Evolutionary conservation across 2,113 vertebrate genomes (phyloP).

Genomic region (Thamnophis sirtalis): DNA sequence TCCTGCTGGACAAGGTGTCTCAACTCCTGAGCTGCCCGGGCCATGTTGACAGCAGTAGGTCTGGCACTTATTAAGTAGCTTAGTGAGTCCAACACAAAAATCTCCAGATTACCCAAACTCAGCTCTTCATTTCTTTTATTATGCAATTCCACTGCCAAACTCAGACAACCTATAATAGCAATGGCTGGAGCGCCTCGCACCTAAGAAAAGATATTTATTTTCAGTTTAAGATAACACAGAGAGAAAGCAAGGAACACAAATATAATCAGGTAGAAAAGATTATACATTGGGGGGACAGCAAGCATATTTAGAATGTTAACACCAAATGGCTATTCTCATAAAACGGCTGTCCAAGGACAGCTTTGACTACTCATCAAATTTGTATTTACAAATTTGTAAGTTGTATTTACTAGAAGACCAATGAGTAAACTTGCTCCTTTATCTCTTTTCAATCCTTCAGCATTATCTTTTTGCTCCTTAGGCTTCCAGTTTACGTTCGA

Average conservation of each 20-base stretch:
- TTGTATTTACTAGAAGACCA: neutral
- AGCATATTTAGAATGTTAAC: neutral
- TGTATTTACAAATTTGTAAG: too few species aligned
- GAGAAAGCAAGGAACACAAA: neutral
- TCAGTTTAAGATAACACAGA: neutral
- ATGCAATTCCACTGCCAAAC: constrained; percentile 78
- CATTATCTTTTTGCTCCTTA: neutral
- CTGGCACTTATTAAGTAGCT: constrained; percentile 75
- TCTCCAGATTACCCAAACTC: constrained; percentile 53
- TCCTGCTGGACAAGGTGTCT: constrained; percentile 73
- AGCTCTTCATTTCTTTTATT: constrained; percentile 59
- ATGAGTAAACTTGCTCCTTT: neutral
- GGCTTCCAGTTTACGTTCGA: neutral
- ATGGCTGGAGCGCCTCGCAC: constrained; percentile 55
- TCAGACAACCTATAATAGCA: constrained; percentile 77
- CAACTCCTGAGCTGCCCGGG: constrained; percentile 75
- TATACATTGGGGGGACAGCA: neutral
- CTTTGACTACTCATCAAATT: neutral
- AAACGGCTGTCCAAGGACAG: neutral
- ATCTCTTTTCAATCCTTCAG: neutral
- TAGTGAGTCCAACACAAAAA: constrained; percentile 77
- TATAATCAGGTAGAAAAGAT: neutral
- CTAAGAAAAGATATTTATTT: constrained; percentile 17
- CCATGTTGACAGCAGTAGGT: constrained; percentile 85
- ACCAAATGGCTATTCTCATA: neutral